These are phyloP conservation scores for Dromococcyx pavoninus DNA, from an alignment of 2,797 vertebrate species.

Conservation along the genomic window DNA sequence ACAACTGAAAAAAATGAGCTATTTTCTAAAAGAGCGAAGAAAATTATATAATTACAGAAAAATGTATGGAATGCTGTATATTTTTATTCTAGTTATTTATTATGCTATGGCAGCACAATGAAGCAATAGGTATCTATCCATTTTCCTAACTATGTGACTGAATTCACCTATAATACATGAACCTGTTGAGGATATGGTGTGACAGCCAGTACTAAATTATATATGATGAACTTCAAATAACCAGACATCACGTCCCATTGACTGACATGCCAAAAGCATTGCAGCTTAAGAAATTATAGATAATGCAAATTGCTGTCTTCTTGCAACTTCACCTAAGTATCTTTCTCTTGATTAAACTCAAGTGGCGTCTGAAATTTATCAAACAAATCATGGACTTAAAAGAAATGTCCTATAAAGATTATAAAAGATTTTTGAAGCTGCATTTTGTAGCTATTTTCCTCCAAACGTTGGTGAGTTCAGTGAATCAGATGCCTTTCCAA, in stretches of 20 bases:
- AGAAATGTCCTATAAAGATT: background rate
- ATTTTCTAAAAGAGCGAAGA: background rate
- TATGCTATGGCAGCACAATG: background rate
- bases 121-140: background rate
- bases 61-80: background rate
- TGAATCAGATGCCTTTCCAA: background rate
- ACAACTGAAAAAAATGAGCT: background rate
- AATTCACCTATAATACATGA: slow-evolving; percentile 13
- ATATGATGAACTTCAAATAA: slow-evolving; percentile 64
- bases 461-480: background rate
- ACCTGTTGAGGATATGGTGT: background rate
- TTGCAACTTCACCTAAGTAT: slow-evolving; percentile 58
- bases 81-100: slow-evolving; percentile 41
- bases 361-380: slow-evolving; percentile 58
- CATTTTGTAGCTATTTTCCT: background rate
- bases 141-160: slow-evolving; percentile 3
- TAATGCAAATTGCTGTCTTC: slow-evolving; percentile 63
- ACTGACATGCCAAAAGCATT: slow-evolving; percentile 26
- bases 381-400: slow-evolving; percentile 21
- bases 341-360: slow-evolving; percentile 60
- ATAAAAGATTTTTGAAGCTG: slow-evolving; percentile 4
- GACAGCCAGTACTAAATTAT: slow-evolving; percentile 60
- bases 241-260: slow-evolving; percentile 49
- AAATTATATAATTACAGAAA: slow-evolving; percentile 2
- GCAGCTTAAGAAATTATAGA: slow-evolving; percentile 49